Evolutionary conservation across 2,797 vertebrate genomes (phyloP).

Genomic region (Odontamblyopus lacepedii): DNA sequence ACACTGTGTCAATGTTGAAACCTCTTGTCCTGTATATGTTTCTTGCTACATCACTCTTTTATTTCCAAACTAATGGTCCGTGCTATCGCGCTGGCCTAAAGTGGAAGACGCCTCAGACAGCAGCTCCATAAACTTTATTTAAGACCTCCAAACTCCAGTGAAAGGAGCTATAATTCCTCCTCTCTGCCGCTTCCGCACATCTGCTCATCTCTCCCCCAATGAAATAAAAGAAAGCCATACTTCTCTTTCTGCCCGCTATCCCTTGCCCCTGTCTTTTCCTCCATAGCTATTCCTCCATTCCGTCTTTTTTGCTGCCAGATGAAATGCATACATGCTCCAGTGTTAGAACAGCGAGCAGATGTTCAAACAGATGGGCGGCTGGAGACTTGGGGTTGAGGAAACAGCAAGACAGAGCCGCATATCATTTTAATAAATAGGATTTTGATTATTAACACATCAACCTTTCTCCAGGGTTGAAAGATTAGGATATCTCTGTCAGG

Average conservation of each 20-base stretch:
- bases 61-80: neutral
- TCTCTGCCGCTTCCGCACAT: constrained; percentile 48
- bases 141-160: constrained; percentile 34
- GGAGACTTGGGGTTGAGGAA: constrained; percentile 40
- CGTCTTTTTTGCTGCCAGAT: constrained; percentile 63
- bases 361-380: constrained; percentile 61
- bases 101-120: constrained; percentile 30
- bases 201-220: constrained; percentile 50
- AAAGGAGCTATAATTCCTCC: constrained; percentile 48
- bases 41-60: constrained; percentile 3
- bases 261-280: constrained; percentile 24
- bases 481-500: constrained; percentile 42
- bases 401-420: constrained; percentile 35
- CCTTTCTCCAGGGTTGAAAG: constrained; percentile 42
- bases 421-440: constrained; percentile 59
- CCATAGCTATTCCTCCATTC: constrained; percentile 27
- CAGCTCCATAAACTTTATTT: constrained; percentile 47
- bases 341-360: constrained; percentile 53
- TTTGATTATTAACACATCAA: constrained; percentile 58
- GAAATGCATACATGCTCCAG: constrained; percentile 48
- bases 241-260: constrained; percentile 22
- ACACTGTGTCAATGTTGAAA: neutral
- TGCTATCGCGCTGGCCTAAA: constrained; percentile 5
- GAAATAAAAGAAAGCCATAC: constrained; percentile 45
- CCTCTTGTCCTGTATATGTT: neutral